These are phyloP conservation scores for Anolis apletophallus DNA, from an alignment of 2,797 vertebrate genomes.

Conservation along the genomic window DNA sequence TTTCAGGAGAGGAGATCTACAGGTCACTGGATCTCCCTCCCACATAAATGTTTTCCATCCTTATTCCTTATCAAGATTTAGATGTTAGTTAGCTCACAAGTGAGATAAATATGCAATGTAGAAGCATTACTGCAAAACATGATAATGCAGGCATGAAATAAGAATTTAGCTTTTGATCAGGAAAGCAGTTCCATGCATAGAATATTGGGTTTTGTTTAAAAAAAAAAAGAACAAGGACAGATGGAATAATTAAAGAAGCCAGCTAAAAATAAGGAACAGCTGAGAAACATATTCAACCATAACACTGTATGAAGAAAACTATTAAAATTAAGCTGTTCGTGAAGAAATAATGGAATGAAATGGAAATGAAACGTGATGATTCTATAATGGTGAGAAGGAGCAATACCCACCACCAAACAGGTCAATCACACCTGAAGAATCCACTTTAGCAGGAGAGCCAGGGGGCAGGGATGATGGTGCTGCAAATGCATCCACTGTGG, in stretches of 20 bases:
- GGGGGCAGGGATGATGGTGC: conserved; percentile 81
- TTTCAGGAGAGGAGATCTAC: not conserved
- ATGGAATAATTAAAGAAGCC: rapidly evolving
- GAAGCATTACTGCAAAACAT: not conserved
- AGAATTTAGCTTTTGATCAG: conserved; percentile 25
- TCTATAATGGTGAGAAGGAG: conserved; percentile 67
- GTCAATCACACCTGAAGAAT: conserved; percentile 91
- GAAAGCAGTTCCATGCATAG: conserved; percentile 37
- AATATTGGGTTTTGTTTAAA: too few species aligned
- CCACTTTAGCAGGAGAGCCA: conserved; percentile 89
- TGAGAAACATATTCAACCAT: not conserved
- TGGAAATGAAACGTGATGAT: conserved; percentile 63
- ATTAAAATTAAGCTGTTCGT: conserved; percentile 32
- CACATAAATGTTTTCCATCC: conserved; percentile 8
- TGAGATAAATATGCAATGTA: conserved; percentile 4
- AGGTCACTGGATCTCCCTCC: too few species aligned
- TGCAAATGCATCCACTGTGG: conserved; percentile 88
- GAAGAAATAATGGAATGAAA: conserved; percentile 56
- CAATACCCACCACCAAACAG: conserved; percentile 97
- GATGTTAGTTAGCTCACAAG: conserved; percentile 35
- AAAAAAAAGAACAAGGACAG: conserved; percentile 39
- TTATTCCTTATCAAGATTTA: conserved; percentile 57
- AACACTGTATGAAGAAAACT: conserved; percentile 10
- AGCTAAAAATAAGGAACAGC: conserved; percentile 39
- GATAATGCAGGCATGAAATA: not conserved